Evolutionary conservation across 2,113 vertebrate species (phyloP), one percentile per base, ranked within the genome.

Genomic region (Scytalopus superciliaris): DNA sequence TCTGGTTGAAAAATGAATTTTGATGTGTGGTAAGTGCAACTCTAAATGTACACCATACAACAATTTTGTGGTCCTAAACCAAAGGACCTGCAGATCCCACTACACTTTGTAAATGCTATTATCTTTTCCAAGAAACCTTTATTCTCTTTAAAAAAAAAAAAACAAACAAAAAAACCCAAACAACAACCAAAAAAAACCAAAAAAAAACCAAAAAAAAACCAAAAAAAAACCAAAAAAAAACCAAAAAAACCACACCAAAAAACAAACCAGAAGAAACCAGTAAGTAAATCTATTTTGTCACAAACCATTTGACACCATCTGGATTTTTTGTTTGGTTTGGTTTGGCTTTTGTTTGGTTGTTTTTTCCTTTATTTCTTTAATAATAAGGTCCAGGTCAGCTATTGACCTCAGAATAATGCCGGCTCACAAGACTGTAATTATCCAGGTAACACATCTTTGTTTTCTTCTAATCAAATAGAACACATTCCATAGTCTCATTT

Each of bases 381-480:
- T 37, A 57, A 18, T 30, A 13, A 73, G 44, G 3, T 69, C 39
- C 12, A 63, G 47, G 28, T 31, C 28, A 44, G 8, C 11, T 59
- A 23, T 35, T 14, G 11, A 60, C 8, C 5, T 69, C 44, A 66
- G 4, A 69, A 44, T 81, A 69, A 77, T 37, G 17, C 4, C 31
- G 17, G 4, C 10, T 70, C 56, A 76, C 12, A 60, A 56, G 68
- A 60, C 17, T 27, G 9, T 40, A 77, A 84, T 69, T 60, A 57
- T 37, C 5, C 8, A 24, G 6, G 22, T 27, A 87, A 57, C 13
- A 56, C 3, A 66, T 40, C 22, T 44, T 52, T 24, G 3, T 69
- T 74, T 89, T 44, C 30, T 80, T 84, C 21, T 69, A 73, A 74
- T 84, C 73, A 69, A 91, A 64, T 60, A 77, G 6, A 89, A 64